Percentiles rank a stretch among this genome's conserved stretches.
Conservation (phyloP, 1,140 invertebrate genomes). For the Anthonomus grandis region DNA sequence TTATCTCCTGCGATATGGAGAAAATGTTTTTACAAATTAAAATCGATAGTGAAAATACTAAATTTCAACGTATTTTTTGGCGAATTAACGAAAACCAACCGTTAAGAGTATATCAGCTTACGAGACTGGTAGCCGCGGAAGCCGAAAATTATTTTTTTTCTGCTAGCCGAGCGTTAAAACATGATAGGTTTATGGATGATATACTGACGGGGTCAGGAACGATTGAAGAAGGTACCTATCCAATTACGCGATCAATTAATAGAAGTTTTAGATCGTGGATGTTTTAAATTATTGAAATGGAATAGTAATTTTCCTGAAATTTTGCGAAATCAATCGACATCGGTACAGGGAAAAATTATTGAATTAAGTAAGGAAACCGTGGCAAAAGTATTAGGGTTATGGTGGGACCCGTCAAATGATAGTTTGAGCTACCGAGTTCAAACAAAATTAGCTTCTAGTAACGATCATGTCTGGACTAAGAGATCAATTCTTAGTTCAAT, state of each 20-base stretch:
- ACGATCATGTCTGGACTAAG: slow-evolving; percentile 40
- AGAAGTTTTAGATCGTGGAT: slow-evolving; percentile 18
- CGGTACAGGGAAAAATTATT: background rate
- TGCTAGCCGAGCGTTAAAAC: too few relatives aligned
- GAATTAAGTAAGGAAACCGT: slow-evolving; percentile 1
- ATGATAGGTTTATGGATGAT: too few relatives aligned
- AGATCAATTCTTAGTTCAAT: slow-evolving; percentile 42
- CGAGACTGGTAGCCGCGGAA: too few relatives aligned
- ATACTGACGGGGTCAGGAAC: too few relatives aligned
- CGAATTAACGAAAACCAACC: too few relatives aligned
- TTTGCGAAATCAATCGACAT: background rate
- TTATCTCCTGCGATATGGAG: too few relatives aligned
- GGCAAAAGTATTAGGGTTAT: slow-evolving; percentile 42
- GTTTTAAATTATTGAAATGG: slow-evolving; percentile 34
- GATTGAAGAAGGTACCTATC: too few relatives aligned
- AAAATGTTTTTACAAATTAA: too few relatives aligned
- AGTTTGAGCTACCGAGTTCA: slow-evolving; percentile 39
- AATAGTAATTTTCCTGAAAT: slow-evolving; percentile 27
- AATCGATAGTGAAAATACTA: too few relatives aligned
- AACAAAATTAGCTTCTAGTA: slow-evolving; percentile 14
- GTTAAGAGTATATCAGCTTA: too few relatives aligned
- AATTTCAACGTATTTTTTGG: too few relatives aligned
- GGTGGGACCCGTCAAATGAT: slow-evolving; percentile 40
- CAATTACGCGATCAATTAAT: slow-evolving; percentile 36
- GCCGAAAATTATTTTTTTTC: too few relatives aligned